A percentile compares a stretch with the other conserved stretches of the same genome.
Evolutionary conservation across 2,797 vertebrate species (phyloP).

Genomic region (Poeciliopsis paucimaculata): DNA sequence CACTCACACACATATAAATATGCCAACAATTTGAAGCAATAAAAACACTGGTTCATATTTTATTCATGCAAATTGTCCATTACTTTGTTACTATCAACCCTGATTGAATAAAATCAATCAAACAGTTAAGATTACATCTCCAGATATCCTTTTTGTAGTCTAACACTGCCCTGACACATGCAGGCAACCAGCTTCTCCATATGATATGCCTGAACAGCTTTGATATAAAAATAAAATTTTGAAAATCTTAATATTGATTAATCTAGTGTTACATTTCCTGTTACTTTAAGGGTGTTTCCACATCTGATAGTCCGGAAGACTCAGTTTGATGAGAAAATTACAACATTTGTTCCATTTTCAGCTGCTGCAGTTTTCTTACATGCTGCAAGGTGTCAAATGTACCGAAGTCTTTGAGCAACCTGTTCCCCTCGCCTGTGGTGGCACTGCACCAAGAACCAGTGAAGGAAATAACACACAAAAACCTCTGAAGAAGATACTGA

Average conservation of each 20-base stretch:
- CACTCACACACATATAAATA: not conserved
- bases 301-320: not conserved
- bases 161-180: not conserved
- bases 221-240: not conserved
- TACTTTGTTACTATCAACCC: not conserved
- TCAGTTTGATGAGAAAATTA: not conserved
- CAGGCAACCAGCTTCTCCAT: not conserved
- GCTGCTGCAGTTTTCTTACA: not conserved
- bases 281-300: not conserved
- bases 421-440: too few species aligned
- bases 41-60: not conserved
- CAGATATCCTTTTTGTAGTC: not conserved
- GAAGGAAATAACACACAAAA: too few species aligned
- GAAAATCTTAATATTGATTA: not conserved
- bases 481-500: too few species aligned
- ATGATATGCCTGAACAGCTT: not conserved
- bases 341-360: not conserved
- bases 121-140: not conserved
- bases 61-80: not conserved
- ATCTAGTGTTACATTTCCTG: not conserved
- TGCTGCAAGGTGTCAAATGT: too few species aligned
- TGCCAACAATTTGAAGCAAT: not conserved
- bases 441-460: too few species aligned
- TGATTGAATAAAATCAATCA: not conserved
- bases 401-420: too few species aligned